Evolutionary conservation across 2,797 vertebrate species (phyloP).

Genomic region (Tachyglossus aculeatus): DNA sequence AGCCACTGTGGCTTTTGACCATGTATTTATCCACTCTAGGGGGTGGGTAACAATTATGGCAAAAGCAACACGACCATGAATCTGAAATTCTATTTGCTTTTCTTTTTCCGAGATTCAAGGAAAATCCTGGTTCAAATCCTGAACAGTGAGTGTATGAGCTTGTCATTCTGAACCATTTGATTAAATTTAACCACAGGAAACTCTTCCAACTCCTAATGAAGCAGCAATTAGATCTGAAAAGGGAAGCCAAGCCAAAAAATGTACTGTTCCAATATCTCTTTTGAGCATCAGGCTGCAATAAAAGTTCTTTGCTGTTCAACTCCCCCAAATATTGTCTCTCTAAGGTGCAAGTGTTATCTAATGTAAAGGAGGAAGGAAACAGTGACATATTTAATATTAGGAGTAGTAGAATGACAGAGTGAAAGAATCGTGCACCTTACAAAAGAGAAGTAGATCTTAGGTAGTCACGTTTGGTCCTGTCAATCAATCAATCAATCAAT

Average conservation of each 20-base stretch:
- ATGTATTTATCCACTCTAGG: not conserved
- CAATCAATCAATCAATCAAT: too few relatives aligned
- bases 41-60: not conserved
- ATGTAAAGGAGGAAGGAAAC: constrained; percentile 39
- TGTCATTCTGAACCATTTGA: constrained; percentile 93
- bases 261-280: constrained; percentile 73
- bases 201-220: constrained; percentile 95
- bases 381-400: not conserved
- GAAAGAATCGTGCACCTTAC: not conserved
- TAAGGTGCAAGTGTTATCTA: constrained; percentile 42
- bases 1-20: too few relatives aligned
- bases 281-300: constrained; percentile 72
- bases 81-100: not conserved
- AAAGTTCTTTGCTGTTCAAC: constrained; percentile 60
- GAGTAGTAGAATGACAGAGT: not conserved
- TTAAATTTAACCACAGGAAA: constrained; percentile 96
- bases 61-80: not conserved
- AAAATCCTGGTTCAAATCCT: constrained; percentile 64
- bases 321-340: constrained; percentile 38
- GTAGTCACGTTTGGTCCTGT: not conserved
- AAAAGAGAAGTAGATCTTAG: too few relatives aligned
- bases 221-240: constrained; percentile 92
- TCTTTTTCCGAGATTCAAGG: constrained; percentile 51
- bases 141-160: constrained; percentile 79
- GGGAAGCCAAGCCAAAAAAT: constrained; percentile 75